A percentile compares a stretch with the other conserved stretches of the same genome.
Conservation (phyloP, 2,888 invertebrate genomes). For the Oligia latruncula region DNA sequence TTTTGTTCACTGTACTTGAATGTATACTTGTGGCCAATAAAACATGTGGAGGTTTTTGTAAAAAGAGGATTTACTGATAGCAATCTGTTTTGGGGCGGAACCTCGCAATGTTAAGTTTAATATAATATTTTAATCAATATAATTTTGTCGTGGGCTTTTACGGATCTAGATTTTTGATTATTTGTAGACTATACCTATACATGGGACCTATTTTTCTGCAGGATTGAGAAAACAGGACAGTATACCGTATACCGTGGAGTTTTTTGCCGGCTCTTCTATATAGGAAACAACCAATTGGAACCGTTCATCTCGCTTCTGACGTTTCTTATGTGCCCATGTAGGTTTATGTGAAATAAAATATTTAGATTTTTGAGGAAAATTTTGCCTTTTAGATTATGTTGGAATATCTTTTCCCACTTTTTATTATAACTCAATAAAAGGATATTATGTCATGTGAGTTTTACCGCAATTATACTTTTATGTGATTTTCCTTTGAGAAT, state of each 20-base stretch:
- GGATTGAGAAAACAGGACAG: not conserved
- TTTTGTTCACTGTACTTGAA: conserved; percentile 9
- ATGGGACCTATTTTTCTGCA: not conserved
- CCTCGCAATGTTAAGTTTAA: conserved; percentile 7
- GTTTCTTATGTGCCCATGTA: no score
- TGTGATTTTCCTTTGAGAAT: not conserved
- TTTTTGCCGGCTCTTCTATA: no score
- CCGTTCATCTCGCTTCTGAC: no score
- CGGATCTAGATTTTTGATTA: not conserved
- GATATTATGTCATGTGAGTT: not conserved
- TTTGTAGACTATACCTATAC: not conserved
- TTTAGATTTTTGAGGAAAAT: no score
- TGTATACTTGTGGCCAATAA: conserved; percentile 47
- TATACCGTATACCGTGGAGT: no score
- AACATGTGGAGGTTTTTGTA: conserved; percentile 31
- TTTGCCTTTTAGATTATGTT: not conserved
- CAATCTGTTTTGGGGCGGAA: conserved; percentile 29
- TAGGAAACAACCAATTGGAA: no score
- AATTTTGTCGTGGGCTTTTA: not conserved
- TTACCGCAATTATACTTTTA: not conserved
- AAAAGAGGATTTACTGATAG: conserved; percentile 41
- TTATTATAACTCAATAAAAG: not conserved
- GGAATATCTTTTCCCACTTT: not conserved
- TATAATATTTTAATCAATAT: not conserved
- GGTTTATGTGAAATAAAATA: no score